These are phyloP conservation scores for Linnaemya tessellans DNA, from an alignment of 2,888 invertebrate species.

Conservation along the genomic window DNA sequence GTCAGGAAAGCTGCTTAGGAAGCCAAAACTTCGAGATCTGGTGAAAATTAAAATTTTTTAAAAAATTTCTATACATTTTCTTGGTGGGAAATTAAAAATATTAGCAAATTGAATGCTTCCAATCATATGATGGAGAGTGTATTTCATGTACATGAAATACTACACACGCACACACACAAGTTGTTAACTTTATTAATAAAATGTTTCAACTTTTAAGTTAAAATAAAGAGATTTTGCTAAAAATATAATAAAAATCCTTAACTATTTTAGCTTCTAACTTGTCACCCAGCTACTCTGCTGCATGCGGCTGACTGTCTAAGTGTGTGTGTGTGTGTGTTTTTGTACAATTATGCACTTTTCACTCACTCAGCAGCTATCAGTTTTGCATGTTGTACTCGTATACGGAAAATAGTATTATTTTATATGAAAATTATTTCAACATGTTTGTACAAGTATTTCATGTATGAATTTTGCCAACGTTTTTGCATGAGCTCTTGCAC, in stretches of 20 bases:
- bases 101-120: too few species aligned
- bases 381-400: not conserved
- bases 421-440: not conserved
- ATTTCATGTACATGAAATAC: not conserved
- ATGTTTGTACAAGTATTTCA: not conserved
- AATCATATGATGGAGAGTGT: too few species aligned
- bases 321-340: not conserved
- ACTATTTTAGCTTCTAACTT: constrained; percentile 19
- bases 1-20: too few species aligned
- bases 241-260: not conserved
- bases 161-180: not conserved
- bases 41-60: too few species aligned
- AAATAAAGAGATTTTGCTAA: not conserved
- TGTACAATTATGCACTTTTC: not conserved
- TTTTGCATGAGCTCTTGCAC: not conserved
- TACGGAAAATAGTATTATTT: constrained; percentile 10
- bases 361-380: not conserved
- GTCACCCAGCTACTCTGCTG: not conserved
- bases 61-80: too few species aligned
- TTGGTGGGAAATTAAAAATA: too few species aligned
- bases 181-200: constrained; percentile 12
- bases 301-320: not conserved
- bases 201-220: not conserved
- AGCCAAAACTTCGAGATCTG: too few species aligned
- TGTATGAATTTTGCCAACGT: not conserved